Conservation (phyloP, 2,888 invertebrate species). For the Diarsia dahlii region DNA sequence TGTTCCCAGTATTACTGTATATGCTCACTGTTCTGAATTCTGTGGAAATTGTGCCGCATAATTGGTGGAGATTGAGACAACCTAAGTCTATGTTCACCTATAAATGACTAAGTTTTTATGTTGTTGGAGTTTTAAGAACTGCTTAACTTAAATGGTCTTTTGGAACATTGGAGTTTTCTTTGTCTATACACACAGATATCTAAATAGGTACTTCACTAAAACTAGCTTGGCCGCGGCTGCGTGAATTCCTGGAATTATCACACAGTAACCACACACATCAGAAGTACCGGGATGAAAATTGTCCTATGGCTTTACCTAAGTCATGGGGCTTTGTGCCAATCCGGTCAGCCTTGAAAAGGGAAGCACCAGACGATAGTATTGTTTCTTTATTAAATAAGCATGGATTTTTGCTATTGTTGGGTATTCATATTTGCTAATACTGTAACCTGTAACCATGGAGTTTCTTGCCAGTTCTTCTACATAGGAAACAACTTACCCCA, state of each 20-base stretch:
- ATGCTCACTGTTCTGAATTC: constrained; percentile 18
- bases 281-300: neutral
- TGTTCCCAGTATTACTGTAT: constrained; percentile 4
- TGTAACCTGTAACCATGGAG: neutral
- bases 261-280: neutral
- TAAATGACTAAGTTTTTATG: constrained; percentile 2
- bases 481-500: neutral
- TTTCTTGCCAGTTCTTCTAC: neutral
- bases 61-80: neutral
- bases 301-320: neutral
- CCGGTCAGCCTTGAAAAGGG: too few relatives aligned
- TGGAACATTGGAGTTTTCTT: neutral
- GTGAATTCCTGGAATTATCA: neutral
- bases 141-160: neutral
- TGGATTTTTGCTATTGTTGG: neutral
- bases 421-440: neutral
- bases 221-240: neutral
- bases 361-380: neutral
- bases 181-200: neutral
- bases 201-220: neutral
- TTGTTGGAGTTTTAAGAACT: neutral
- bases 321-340: neutral
- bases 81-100: neutral
- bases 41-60: neutral
- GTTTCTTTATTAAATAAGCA: neutral